Base-by-base conservation (phyloP, 2,888 invertebrate species). In the Leptopilina syphax region DNA sequence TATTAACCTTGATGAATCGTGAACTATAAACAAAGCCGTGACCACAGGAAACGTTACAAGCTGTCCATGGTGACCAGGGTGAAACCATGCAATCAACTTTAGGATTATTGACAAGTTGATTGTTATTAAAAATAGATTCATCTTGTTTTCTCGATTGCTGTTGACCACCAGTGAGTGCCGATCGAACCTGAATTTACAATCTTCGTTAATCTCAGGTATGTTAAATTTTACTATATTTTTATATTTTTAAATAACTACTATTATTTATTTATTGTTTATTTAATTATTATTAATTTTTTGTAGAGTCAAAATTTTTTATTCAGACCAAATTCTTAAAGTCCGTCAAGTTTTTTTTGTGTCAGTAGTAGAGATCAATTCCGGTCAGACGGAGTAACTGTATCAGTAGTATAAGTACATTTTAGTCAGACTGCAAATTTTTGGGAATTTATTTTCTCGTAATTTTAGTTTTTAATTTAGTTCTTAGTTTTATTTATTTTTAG, bases 11-110 rank as follows among this genome's bases (percentile, higher is more conserved):
- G 44, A 96, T 92, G 85, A 93, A 93, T 83, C 96, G 93, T 82
- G 92, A 92, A 86, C 95, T 94, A 88, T 94, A 94, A 83, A 95
- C 94, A 88, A 94, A 93, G 18, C 97, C 97, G 12, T 93, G 88
- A 44, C 98, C 98, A 92, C 98, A 98, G 24, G 94, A 93, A 5
- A 95, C 96, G 88, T 95, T 96, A 92, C 98, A 98, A 1, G 94
- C 93, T 44, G 96, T 94, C 98, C 98, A 98, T 76, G 94, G 94
- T 47, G 96, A 94, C 98, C 98, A 98, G 66, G 94, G 94, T 1
- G 96, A 95, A 87, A 97, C 93, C 86, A 95, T 93, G 86, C 97
- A 97, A 90, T 96, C 95, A 13, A 93, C 89, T 63, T 63, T 24
- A 24, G 63, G 3, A 24, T 60, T 18, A 6, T 60, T 60, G 4